Conservation (phyloP, 2,888 invertebrate species). For the Rotaria macrura region DNA sequence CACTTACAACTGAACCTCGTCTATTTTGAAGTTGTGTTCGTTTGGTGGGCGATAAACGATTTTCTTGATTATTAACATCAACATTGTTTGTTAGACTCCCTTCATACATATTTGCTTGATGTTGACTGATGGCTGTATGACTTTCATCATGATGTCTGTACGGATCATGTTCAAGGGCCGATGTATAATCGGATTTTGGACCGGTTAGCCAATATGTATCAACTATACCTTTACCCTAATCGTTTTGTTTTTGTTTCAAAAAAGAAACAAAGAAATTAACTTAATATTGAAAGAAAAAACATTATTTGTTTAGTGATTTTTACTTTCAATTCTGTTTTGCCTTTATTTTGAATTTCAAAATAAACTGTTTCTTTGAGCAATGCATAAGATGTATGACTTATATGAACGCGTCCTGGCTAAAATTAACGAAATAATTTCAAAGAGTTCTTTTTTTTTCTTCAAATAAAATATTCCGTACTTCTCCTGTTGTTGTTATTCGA, state of each 20-base stretch:
- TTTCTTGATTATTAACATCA: too few relatives aligned
- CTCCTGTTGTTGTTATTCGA: slow-evolving; percentile 14
- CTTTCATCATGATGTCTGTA: neutral
- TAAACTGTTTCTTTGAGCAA: slow-evolving; percentile 20
- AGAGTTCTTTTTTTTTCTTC: neutral
- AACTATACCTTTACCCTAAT: slow-evolving; percentile 29
- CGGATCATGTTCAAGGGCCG: neutral
- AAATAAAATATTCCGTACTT: neutral
- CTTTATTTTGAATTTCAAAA: slow-evolving; percentile 23
- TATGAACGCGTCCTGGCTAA: slow-evolving; percentile 25
- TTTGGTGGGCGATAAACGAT: neutral
- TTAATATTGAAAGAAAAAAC: neutral
- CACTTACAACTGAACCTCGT: neutral
- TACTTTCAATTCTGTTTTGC: slow-evolving; percentile 29
- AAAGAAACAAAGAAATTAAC: neutral
- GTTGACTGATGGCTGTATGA: neutral
- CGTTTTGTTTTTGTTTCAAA: neutral
- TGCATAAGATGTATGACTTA: slow-evolving; percentile 21
- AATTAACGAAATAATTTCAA: neutral
- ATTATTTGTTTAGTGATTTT: neutral
- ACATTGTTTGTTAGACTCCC: too few relatives aligned
- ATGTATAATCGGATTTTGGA: neutral
- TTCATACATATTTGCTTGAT: too few relatives aligned
- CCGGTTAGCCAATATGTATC: slow-evolving; percentile 32
- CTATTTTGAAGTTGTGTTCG: neutral